phyloP scores from a whole-genome alignment of 1,140 invertebrate genomes.

The Drosophila lacteicornis region DNA sequence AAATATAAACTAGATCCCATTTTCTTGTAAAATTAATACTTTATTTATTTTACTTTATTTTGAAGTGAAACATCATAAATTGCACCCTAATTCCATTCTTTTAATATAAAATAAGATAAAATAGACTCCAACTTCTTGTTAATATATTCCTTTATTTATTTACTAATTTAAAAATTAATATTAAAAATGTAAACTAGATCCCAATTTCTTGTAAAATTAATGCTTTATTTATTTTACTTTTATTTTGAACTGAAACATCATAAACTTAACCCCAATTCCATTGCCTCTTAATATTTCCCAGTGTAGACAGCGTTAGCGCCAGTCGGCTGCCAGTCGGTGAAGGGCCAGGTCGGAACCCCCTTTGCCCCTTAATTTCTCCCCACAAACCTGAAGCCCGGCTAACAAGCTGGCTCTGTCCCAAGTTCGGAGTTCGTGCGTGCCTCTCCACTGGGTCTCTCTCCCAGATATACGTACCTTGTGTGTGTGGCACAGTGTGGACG shows the following conservation, averaged over 20 bases:
- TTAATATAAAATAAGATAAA: no score
- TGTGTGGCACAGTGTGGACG: slow-evolving; percentile 82
- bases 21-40: no score
- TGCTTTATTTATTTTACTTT: no score
- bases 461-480: slow-evolving; percentile 13
- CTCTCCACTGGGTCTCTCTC: not conserved
- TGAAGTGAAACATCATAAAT: no score
- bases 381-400: slow-evolving; percentile 14
- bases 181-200: not conserved
- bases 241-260: no score
- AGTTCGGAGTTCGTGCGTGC: slow-evolving; percentile 76
- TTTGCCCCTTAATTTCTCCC: slow-evolving; percentile 5
- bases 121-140: no score
- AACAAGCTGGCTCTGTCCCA: slow-evolving; percentile 51
- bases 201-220: not conserved
- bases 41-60: no score
- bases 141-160: no score
- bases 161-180: no score
- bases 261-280: not conserved
- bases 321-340: slow-evolving; percentile 69
- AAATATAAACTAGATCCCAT: no score
- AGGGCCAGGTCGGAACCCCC: slow-evolving; percentile 47
- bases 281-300: not conserved
- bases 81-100: no score
- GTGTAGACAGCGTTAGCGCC: slow-evolving; percentile 62